Conservation (phyloP, 2,888 invertebrate species). For the Euzophera pinguis region DNA sequence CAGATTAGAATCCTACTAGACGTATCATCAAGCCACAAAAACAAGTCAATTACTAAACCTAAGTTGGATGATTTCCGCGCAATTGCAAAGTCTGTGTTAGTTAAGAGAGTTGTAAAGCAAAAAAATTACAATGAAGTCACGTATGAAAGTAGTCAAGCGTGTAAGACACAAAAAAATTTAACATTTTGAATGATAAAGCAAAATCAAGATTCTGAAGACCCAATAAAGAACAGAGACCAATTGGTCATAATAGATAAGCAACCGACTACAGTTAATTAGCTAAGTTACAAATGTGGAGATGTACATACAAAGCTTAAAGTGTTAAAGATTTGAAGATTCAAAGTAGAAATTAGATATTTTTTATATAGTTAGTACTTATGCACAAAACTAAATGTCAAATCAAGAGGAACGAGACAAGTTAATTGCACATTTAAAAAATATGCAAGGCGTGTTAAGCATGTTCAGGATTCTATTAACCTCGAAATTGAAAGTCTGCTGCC, state of each 20-base stretch:
- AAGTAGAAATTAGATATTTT: constrained; percentile 12
- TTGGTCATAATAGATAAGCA: too few relatives aligned
- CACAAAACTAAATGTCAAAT: constrained; percentile 32
- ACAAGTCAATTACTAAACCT: constrained; percentile 41
- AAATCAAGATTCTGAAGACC: too few relatives aligned
- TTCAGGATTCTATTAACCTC: constrained; percentile 56
- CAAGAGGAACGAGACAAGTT: constrained; percentile 39
- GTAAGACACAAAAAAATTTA: constrained; percentile 42
- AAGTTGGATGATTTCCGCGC: constrained; percentile 57
- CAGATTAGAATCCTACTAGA: constrained; percentile 35
- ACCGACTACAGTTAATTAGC: too few relatives aligned
- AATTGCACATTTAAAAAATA: constrained; percentile 32
- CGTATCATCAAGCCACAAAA: constrained; percentile 41
- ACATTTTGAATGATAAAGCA: background rate
- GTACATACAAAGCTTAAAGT: too few relatives aligned
- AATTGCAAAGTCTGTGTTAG: constrained; percentile 53
- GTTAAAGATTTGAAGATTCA: too few relatives aligned
- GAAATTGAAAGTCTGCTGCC: constrained; percentile 59
- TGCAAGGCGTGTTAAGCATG: constrained; percentile 39
- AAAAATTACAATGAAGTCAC: constrained; percentile 64
- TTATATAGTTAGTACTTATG: constrained; percentile 28
- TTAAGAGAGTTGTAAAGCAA: constrained; percentile 50
- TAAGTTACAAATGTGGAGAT: constrained; percentile 15
- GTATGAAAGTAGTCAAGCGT: constrained; percentile 61
- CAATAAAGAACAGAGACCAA: too few relatives aligned